phyloP scores from a whole-genome alignment of 37 sponge, comb jelly and placozoan genomes.

The Geodia barretti region DNA sequence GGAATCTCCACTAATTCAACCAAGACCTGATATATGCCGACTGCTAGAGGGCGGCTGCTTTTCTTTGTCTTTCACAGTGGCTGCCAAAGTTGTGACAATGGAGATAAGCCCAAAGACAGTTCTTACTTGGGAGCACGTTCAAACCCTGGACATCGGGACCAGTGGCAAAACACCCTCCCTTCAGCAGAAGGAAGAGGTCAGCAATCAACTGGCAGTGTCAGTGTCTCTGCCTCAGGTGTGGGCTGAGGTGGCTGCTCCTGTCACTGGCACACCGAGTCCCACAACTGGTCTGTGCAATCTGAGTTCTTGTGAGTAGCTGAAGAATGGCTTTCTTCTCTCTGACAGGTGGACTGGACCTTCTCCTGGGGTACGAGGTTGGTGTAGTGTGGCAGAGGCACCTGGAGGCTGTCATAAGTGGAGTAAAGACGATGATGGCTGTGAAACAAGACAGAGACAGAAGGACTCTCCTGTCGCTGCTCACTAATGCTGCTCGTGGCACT shows the following conservation, averaged over 20 bases:
- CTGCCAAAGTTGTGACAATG: constrained; percentile 18
- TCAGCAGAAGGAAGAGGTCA: not conserved
- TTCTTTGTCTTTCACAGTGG: not conserved
- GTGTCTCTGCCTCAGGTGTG: constrained; percentile 32
- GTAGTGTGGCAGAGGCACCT: constrained; percentile 17
- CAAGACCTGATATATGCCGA: not conserved
- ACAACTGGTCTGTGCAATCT: not conserved
- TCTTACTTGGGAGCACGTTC: constrained; percentile 26
- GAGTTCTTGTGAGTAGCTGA: not conserved
- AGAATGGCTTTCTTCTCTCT: not conserved
- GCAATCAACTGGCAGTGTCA: constrained; percentile 2
- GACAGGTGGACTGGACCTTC: constrained; percentile 39
- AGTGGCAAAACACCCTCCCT: not conserved
- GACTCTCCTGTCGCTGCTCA: constrained; percentile 21
- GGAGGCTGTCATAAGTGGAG: not conserved
- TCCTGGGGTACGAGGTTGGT: constrained; percentile 9
- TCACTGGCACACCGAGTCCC: constrained; percentile 8
- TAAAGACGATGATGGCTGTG: not conserved
- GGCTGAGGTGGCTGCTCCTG: constrained; percentile 35
- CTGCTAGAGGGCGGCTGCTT: constrained; percentile 30
- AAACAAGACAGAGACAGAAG: constrained; percentile 12
- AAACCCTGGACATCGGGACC: not conserved
- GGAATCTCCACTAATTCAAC: not conserved
- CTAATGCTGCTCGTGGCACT: constrained; percentile 22
- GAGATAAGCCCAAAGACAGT: constrained; percentile 13